Percentiles rank a stretch among this genome's conserved stretches.
Conservation (phyloP, 2,797 vertebrate genomes). For the Macrochelys suwanniensis region DNA sequence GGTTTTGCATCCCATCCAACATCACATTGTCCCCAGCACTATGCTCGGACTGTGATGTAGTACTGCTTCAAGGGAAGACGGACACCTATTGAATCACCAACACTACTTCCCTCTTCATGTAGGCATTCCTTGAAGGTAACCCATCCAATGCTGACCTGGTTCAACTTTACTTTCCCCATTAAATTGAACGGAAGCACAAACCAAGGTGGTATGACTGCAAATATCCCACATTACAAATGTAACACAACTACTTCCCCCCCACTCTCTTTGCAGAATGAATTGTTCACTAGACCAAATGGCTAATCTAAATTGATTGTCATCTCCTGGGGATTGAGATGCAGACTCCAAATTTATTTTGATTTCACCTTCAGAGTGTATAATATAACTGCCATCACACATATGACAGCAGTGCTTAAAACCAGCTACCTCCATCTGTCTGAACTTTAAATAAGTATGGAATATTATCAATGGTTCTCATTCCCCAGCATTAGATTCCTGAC, state of each 20-base stretch:
- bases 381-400: neutral
- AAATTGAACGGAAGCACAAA: neutral
- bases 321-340: neutral
- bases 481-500: neutral
- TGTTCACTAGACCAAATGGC: neutral
- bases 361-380: neutral
- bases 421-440: neutral
- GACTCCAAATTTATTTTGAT: neutral
- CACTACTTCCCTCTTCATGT: neutral
- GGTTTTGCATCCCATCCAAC: neutral
- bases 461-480: neutral
- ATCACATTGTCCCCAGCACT: neutral
- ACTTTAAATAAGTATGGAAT: neutral
- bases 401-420: neutral
- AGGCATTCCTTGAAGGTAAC: neutral
- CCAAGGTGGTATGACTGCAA: neutral
- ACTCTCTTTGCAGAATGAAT: neutral
- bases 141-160: neutral
- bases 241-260: neutral
- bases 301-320: conserved; percentile 21
- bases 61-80: neutral
- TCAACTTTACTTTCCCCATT: neutral
- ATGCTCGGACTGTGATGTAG: neutral
- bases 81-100: neutral
- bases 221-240: neutral